Base-by-base conservation (phyloP, 2,797 vertebrate species). In the Serranus cabrilla region DNA sequence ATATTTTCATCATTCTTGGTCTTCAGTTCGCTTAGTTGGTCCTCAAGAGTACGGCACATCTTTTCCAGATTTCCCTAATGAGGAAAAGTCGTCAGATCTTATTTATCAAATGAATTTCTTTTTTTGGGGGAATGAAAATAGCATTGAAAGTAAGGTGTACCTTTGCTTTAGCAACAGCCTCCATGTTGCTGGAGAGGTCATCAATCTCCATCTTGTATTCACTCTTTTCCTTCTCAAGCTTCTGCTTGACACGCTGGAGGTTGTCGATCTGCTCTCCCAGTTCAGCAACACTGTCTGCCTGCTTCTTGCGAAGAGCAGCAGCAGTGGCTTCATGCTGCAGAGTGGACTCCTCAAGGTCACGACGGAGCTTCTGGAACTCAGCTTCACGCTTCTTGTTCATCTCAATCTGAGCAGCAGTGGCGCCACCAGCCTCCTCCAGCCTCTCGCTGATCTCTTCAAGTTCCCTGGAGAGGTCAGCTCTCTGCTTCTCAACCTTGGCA, bases 131-230 rank as follows among this genome's bases (percentile, higher is more conserved):
- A n/a, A 27, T 60, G 18, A 58, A 45, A 43, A 23, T 11, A n/a
- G 1, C 2, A 17, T 7, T 45, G 1, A 21, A 47, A 52, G 2
- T 31, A 7, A 25, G 31, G 17, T 52, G 31, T 81, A 97, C 97
- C 93, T 98, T 97, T 2, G 96, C 89, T 83, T 97, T 98, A 21
- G 96, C 94, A 76, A 97, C 87, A 2, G 93, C 89, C 63, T 97
- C 97, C 7, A 96, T 82, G 47, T 96, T 98, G 68, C 96, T 95
- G 77, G 95, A 94, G 47, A 98, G 18, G 83, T 97, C 96, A 0
- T 97, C 96, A 0, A 97, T 94, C 90, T 97, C 96, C 96, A 97
- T 96, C 90, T 97, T 97, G 84, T 95, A 76, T 89, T 97, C 96
- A n/a, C n/a, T n/a, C n/a, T n/a, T n/a, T n/a, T n/a, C n/a, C n/a